phyloP scores from a whole-genome alignment of 2,888 invertebrate species.

The Oscheius sp. region DNA sequence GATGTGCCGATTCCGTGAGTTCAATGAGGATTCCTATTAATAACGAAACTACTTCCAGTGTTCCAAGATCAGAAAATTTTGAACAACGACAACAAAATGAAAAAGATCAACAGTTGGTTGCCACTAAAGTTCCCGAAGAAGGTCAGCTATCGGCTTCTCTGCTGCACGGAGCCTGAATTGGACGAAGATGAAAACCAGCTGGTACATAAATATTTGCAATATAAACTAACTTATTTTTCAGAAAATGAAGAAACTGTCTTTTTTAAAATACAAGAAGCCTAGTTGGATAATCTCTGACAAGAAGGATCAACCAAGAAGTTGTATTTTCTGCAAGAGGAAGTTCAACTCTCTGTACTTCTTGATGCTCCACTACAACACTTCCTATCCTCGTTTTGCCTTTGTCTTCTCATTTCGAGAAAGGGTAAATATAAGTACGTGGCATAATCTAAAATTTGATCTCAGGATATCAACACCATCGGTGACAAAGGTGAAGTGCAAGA shows the following conservation, averaged over 20 bases:
- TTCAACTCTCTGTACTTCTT: constrained; percentile 19
- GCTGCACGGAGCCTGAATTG: not conserved
- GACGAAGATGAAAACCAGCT: not conserved
- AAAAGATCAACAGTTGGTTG: constrained; percentile 9
- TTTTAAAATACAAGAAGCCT: not conserved
- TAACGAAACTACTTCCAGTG: not conserved
- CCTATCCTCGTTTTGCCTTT: constrained; percentile 32
- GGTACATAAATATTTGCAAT: too few relatives aligned
- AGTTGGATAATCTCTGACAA: not conserved
- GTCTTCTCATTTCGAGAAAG: constrained; percentile 3
- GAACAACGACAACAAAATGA: constrained; percentile 10
- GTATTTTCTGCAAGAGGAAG: constrained; percentile 18
- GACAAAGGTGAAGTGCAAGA: not conserved
- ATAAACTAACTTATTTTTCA: not conserved
- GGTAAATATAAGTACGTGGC: not conserved
- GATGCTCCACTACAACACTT: constrained; percentile 37
- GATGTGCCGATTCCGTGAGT: constrained; percentile 21
- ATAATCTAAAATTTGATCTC: not conserved
- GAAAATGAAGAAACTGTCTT: not conserved
- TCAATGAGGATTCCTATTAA: not conserved
- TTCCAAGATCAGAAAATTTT: constrained; percentile 14
- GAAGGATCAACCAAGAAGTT: not conserved
- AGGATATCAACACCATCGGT: not conserved
- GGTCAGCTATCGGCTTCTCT: constrained; percentile 7
- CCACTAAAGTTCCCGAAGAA: constrained; percentile 5